Base-by-base conservation (phyloP, 2,113 vertebrate species). In the Ceratotherium simum region DNA sequence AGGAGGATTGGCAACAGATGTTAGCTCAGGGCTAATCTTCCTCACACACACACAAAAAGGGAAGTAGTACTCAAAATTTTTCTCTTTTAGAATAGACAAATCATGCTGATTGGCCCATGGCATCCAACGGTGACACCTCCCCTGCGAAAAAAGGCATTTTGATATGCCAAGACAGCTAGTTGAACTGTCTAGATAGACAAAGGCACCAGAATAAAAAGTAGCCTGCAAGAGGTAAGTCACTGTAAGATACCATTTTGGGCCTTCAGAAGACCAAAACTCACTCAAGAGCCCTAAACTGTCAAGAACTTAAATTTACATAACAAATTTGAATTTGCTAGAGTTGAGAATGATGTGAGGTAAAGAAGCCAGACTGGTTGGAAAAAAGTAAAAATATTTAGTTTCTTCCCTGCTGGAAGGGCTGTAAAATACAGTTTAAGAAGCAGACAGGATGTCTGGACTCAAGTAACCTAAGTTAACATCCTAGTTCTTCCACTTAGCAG, bases 401-500 rank as follows among this genome's bases (percentile, higher is more conserved):
- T 92, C 10, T 82, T 83, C 33, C 16, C n/a, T 85, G 31, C 8
- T 90, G 23, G n/a, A 91, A 25, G 48, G 14, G 8, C 51, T 96
- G 51, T 92, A 89, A 89, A 93, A 67, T 81, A 62, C 29, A 75
- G 75, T 84, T 94, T 83, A 76, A 90, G 85, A 87, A 91, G 81
- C 18, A 90, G 54, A 73, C 18, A 46, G 82, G 48, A 80, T 25
- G 27, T 64, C n/a, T 89, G 72, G 39, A 89, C 12, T 56, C 78
- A 94, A 48, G 8, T 36, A 69, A 84, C 67, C 69, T 23, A 79
- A 83, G 23, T 80, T 69, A 91, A 76, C 92, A 94, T 80, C 54
- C 81, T 78, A 89, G 29, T 85, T 94, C 60, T 89, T 92, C n/a
- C 33, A 84, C 83, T 85, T 54, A 39, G n/a, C 58, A 85, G 39